These are phyloP conservation scores for Lordiphosa fenestrarum DNA, from an alignment of 2,888 invertebrate genomes.

Conservation along the genomic window DNA sequence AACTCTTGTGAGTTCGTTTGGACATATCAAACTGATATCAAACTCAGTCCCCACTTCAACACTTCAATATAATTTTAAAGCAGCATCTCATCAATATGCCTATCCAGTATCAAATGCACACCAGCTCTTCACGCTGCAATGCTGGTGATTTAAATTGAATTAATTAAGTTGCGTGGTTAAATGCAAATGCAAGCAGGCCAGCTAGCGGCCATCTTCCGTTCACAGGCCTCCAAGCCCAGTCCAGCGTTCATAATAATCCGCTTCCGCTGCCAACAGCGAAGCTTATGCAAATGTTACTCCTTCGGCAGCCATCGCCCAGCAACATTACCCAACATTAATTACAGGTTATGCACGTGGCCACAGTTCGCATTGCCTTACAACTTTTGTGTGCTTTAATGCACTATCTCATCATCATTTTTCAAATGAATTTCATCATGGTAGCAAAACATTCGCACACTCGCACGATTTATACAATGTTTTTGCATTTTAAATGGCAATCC, in stretches of 20 bases:
- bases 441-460: constrained; percentile 4
- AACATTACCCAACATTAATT: constrained; percentile 27
- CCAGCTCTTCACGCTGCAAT: not conserved
- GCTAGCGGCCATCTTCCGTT: not conserved
- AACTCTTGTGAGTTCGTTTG: too few relatives aligned
- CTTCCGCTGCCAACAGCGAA: constrained; percentile 6
- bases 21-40: too few relatives aligned
- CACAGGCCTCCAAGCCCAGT: not conserved
- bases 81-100: too few relatives aligned
- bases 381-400: too few relatives aligned
- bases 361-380: constrained; percentile 27
- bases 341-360: constrained; percentile 7
- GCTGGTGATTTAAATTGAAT: constrained; percentile 39
- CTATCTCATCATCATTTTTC: too few relatives aligned
- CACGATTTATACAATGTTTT: constrained; percentile 26
- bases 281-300: constrained; percentile 43
- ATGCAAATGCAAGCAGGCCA: constrained; percentile 31
- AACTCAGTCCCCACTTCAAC: not conserved
- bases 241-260: constrained; percentile 17
- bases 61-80: not conserved
- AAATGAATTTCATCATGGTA: not conserved
- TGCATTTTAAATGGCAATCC: constrained; percentile 32
- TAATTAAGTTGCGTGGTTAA: constrained; percentile 22
- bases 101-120: too few relatives aligned
- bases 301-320: not conserved